Percentiles rank a stretch among this genome's conserved stretches.
These are phyloP conservation scores for Cynopterus sphinx DNA, from an alignment of 2,797 vertebrate species.

Conservation along the genomic window DNA sequence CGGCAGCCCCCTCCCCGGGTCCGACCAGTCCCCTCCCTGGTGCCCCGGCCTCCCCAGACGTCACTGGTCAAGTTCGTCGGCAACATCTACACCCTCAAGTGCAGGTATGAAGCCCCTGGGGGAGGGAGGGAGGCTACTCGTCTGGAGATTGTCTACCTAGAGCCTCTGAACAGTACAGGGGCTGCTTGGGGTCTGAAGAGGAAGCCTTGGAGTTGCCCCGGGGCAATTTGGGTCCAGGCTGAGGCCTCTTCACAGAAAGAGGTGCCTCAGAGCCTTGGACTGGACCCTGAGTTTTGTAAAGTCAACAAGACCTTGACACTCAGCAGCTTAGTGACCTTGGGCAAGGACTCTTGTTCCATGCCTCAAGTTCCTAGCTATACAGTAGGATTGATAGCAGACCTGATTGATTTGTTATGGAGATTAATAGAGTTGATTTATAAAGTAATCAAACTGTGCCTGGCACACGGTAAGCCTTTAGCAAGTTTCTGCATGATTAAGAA, in stretches of 20 bases:
- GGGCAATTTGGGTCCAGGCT: not conserved
- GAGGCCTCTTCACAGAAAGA: not conserved
- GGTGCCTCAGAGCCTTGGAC: not conserved
- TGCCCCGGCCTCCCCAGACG: slow-evolving; percentile 94
- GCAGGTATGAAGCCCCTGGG: slow-evolving; percentile 88
- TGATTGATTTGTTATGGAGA: not conserved
- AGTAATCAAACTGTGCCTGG: not conserved
- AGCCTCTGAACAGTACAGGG: not conserved
- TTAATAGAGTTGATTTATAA: not conserved
- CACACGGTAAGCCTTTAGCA: not conserved
- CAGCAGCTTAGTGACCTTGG: not conserved
- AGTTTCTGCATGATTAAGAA: not conserved
- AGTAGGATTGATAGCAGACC: not conserved
- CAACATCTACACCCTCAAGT: slow-evolving; percentile 97
- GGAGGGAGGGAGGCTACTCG: too few relatives aligned
- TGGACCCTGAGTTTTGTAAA: not conserved
- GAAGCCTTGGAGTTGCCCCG: not conserved
- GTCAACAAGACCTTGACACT: not conserved
- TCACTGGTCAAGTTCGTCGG: slow-evolving; percentile 96
- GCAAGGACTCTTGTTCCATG: not conserved
- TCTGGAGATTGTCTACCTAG: not conserved
- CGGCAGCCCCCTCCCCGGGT: slow-evolving; percentile 91
- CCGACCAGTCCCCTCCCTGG: slow-evolving; percentile 93
- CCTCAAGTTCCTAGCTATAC: not conserved
- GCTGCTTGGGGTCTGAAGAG: not conserved